Evolutionary conservation across 2,113 vertebrate species (phyloP), one percentile per base, ranked within the genome.

Genomic region (Colossoma macropomum): DNA sequence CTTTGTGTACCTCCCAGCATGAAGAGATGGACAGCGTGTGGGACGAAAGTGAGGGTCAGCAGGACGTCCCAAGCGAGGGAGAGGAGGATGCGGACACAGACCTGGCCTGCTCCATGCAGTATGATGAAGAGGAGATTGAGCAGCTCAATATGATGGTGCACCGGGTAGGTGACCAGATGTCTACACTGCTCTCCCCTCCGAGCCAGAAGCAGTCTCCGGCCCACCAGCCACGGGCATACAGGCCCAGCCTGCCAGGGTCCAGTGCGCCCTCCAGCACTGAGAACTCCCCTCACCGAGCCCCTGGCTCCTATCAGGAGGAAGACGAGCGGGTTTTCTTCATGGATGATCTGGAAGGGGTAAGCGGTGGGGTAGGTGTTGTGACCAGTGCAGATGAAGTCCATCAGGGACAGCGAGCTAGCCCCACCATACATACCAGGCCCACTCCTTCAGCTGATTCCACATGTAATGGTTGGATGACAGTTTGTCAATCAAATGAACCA

Each of bases 61-160:
- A 48, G 1, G 89, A 84, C 23, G 38, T 69, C 2, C 63, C 21
- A 16, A 86, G 80, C 77, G 76, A 69, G 45, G 79, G 68, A 9
- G 75, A 59, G 16, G 84, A 85, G 50, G 85, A 80, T 72, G 92
- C 93, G 66, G 96, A 97, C 77, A 92, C 92, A 0, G 97, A 99
- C 76, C 94, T 98, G 88, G 97, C 97, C 72, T 99, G 98, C 92
- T 99, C 98, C 73, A 97, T 99, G 97, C 98, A 99, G 92, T 97
- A 98, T 0, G 98, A 99, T 8, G 96, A 98, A 73, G 97, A 98
- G 91, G 98, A 99, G 86, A 91, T 98, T 79, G 97, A 98, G 87
- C 96, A 98, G 91, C 96, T 99, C 84, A 97, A 94, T 85, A 96
- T 97, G 90, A 96, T 99, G 97, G 98, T 99, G 6, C 95, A 98